A percentile compares a stretch with the other conserved stretches of the same genome.
phyloP scores from a whole-genome alignment of 1,140 invertebrate genomes.

The Anoplophora glabripennis region DNA sequence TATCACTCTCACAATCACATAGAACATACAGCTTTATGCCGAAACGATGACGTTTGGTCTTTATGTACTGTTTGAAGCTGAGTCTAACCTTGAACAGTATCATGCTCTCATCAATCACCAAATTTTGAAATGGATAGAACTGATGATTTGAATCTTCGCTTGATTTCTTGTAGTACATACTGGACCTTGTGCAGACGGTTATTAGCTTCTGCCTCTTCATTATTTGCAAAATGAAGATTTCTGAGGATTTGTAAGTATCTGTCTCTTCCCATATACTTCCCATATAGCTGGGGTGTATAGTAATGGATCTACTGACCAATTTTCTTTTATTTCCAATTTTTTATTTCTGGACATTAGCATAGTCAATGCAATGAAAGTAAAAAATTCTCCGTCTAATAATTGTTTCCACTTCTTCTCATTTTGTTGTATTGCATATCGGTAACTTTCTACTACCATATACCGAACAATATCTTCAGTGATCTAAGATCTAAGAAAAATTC shows the following conservation, averaged over 20 bases:
- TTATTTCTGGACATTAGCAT: conserved; percentile 2
- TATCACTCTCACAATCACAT: conserved; percentile 39
- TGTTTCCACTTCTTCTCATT: conserved; percentile 3
- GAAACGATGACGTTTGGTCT: conserved; percentile 41
- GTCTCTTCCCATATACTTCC: conserved; percentile 33
- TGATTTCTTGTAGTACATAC: conserved; percentile 18
- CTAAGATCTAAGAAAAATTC: not conserved
- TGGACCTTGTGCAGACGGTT: conserved; percentile 6
- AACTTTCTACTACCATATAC: not conserved
- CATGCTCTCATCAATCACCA: conserved; percentile 30
- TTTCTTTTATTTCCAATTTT: conserved; percentile 5
- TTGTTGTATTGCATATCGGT: conserved; percentile 3
- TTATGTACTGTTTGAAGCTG: no score
- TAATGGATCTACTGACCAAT: conserved; percentile 35
- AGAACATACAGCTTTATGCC: conserved; percentile 46
- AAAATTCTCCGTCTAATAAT: not conserved
- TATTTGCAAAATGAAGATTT: conserved; percentile 31
- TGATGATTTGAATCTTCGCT: conserved; percentile 12
- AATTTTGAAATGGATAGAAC: conserved; percentile 27
- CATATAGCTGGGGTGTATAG: conserved; percentile 37
- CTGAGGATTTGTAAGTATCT: conserved; percentile 28
- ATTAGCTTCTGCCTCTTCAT: conserved; percentile 15
- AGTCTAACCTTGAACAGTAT: no score
- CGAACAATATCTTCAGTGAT: not conserved
- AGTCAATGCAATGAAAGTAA: not conserved